Percentiles rank a stretch among this genome's conserved stretches.
Evolutionary conservation across 1,140 invertebrate genomes (phyloP).

Genomic region (Drosophila takahashii): DNA sequence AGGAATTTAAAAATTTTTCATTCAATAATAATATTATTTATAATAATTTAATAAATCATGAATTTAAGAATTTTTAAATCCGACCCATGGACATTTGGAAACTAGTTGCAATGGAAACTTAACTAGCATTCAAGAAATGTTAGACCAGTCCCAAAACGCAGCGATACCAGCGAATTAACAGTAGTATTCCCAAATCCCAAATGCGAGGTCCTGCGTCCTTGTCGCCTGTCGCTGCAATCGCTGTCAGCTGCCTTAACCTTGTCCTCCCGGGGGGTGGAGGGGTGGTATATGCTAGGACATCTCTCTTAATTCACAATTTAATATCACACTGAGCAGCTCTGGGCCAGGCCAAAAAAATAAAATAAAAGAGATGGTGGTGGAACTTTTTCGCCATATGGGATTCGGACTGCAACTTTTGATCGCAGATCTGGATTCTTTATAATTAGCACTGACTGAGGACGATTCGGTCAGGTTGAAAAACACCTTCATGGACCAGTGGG

Average conservation of each 20-base stretch:
- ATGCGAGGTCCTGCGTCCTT: background rate
- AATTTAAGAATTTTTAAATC: background rate
- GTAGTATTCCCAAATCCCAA: slow-evolving; percentile 32
- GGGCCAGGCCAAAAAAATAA: slow-evolving; percentile 28
- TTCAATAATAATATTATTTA: no score
- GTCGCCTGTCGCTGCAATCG: slow-evolving; percentile 13
- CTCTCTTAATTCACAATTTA: slow-evolving; percentile 77
- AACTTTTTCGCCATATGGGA: slow-evolving; percentile 5
- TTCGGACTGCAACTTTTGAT: slow-evolving; percentile 9
- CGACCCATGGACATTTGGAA: background rate
- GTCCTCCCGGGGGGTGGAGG: background rate
- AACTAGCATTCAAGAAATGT: slow-evolving; percentile 37
- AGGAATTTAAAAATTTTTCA: no score
- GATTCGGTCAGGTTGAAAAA: slow-evolving; percentile 4
- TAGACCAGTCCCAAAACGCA: slow-evolving; percentile 41
- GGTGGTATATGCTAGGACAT: background rate
- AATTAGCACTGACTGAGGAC: slow-evolving; percentile 1
- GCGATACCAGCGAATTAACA: slow-evolving; percentile 62
- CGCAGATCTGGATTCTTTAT: slow-evolving; percentile 3
- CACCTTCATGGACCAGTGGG: slow-evolving; percentile 13
- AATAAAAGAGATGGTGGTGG: slow-evolving; percentile 32
- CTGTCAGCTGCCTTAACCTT: slow-evolving; percentile 15
- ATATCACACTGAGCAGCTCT: slow-evolving; percentile 70
- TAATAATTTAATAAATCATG: background rate
- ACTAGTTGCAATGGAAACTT: background rate